Evolutionary conservation across 2,888 invertebrate genomes (phyloP).

Genomic region (Eupeodes luniger): DNA sequence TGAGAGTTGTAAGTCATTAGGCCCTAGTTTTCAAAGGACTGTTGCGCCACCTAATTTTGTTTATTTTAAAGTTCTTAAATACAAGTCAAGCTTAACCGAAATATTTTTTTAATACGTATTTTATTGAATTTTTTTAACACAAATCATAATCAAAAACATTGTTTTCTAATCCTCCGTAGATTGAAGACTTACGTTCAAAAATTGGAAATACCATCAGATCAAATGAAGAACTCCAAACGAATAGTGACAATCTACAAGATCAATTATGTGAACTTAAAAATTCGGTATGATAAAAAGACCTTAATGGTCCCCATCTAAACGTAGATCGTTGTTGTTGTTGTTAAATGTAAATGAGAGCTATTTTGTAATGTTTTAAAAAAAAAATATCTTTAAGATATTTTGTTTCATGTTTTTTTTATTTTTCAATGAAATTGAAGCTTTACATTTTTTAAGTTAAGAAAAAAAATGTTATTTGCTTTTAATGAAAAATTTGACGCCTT

Average conservation of each 20-base stretch:
- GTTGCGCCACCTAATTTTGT: too few relatives aligned
- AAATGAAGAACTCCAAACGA: conserved; percentile 27
- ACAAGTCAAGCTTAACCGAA: too few relatives aligned
- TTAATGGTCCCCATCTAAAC: background rate
- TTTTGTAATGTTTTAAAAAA: background rate
- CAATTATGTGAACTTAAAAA: conserved; percentile 52
- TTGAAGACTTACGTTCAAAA: conserved; percentile 33
- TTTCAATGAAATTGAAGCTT: background rate
- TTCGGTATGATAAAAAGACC: conserved; percentile 58
- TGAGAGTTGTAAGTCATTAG: too few relatives aligned
- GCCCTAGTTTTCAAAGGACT: too few relatives aligned
- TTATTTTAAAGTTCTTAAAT: too few relatives aligned
- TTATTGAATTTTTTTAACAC: too few relatives aligned
- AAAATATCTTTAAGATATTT: background rate
- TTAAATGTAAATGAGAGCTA: background rate
- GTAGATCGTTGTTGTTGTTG: background rate
- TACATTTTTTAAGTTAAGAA: background rate
- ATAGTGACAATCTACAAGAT: conserved; percentile 18
- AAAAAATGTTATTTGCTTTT: background rate
- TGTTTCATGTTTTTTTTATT: background rate
- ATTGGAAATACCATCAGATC: background rate
- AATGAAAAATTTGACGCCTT: conserved; percentile 2
- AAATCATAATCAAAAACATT: background rate
- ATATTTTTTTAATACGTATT: too few relatives aligned
- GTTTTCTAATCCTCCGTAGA: conserved; percentile 21